Percentiles rank a stretch among this genome's conserved stretches.
Evolutionary conservation across 2,888 invertebrate species (phyloP).

Genomic region (Dryomyza anilis): DNA sequence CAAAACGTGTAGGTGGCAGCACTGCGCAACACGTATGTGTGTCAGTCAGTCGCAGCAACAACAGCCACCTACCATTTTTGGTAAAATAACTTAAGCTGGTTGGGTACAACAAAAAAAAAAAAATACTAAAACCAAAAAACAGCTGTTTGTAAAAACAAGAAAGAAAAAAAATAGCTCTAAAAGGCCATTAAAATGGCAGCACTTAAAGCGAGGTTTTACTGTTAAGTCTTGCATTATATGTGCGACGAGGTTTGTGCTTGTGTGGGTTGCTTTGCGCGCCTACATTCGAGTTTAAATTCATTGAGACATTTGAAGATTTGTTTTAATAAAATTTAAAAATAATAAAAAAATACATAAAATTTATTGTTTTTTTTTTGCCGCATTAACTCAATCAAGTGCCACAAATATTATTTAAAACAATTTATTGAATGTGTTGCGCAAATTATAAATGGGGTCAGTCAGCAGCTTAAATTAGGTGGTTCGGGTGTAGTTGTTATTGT

Average conservation of each 20-base stretch:
- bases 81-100: slow-evolving; percentile 3
- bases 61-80: slow-evolving; percentile 15
- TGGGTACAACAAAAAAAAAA: not conserved
- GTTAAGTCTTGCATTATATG: not conserved
- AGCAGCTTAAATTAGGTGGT: not conserved
- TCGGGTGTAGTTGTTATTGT: no score
- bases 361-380: no score
- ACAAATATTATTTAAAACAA: not conserved
- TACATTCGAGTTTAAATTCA: not conserved
- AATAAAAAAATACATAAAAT: not conserved
- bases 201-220: not conserved
- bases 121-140: not conserved
- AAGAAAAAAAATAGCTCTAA: not conserved
- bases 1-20: slow-evolving; percentile 20
- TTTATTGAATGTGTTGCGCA: not conserved
- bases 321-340: not conserved
- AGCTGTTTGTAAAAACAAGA: no score
- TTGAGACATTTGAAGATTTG: not conserved
- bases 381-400: no score
- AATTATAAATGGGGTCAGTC: not conserved
- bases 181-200: slow-evolving; percentile 15
- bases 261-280: slow-evolving; percentile 10
- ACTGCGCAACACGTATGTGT: not conserved
- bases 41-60: not conserved
- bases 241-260: not conserved